Conservation (phyloP, 2,113 vertebrate species). For the Rhizomys pruinosus region DNA sequence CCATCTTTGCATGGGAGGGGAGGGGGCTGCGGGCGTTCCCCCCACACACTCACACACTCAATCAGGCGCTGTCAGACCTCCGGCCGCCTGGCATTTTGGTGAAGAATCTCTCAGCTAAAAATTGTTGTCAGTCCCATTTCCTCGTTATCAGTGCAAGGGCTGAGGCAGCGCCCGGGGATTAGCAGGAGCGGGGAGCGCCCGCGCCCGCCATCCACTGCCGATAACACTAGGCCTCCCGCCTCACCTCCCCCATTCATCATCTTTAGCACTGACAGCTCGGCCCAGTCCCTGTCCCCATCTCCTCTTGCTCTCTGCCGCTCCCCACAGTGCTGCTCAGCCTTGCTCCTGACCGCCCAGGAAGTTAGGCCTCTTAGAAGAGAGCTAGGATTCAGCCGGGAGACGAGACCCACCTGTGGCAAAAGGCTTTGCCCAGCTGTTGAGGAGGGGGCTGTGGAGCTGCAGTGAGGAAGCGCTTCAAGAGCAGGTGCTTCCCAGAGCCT, state of each 20-base stretch:
- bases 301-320: slow-evolving; percentile 37
- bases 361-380: not conserved
- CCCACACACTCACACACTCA: slow-evolving; percentile 87
- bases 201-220: slow-evolving; percentile 82
- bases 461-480: not conserved
- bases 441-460: not conserved
- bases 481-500: not conserved
- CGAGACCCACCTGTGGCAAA: slow-evolving; percentile 56
- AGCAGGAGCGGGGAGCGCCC: slow-evolving; percentile 85
- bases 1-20: slow-evolving; percentile 95
- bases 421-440: not conserved
- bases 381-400: not conserved
- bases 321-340: slow-evolving; percentile 46
- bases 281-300: slow-evolving; percentile 75
- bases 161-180: slow-evolving; percentile 89
- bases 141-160: slow-evolving; percentile 95
- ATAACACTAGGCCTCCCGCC: slow-evolving; percentile 84
- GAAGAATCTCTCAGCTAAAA: slow-evolving; percentile 98
- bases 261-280: slow-evolving; percentile 98
- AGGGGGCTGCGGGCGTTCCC: slow-evolving; percentile 83
- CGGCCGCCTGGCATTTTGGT: slow-evolving; percentile 94
- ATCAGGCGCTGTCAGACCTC: slow-evolving; percentile 92
- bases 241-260: slow-evolving; percentile 99
- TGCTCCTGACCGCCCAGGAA: slow-evolving; percentile 55
- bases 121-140: slow-evolving; percentile 99